Conservation (phyloP, 2,113 vertebrate species). For the Oncorhynchus keta region DNA sequence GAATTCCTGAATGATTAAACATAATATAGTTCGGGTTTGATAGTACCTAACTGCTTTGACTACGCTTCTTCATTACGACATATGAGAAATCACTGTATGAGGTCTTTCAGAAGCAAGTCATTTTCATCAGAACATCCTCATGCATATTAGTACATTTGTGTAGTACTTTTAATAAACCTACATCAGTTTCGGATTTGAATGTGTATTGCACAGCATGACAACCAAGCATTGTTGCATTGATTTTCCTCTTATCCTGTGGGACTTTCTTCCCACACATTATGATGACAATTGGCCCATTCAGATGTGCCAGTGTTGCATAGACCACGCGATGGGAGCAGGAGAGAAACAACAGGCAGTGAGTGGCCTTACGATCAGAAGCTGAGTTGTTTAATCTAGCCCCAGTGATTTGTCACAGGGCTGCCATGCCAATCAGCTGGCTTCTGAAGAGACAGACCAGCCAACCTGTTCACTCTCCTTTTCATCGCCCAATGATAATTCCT, state of each 20-base stretch:
- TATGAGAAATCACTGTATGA: neutral
- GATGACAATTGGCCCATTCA: constrained; percentile 6
- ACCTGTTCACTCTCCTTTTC: constrained; percentile 30
- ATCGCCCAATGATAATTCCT: constrained; percentile 11
- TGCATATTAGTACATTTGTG: constrained; percentile 6
- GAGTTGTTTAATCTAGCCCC: constrained; percentile 26
- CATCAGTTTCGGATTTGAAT: neutral
- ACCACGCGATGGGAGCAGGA: constrained; percentile 1
- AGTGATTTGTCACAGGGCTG: constrained; percentile 6
- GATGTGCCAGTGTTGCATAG: constrained; percentile 14
- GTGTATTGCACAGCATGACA: constrained; percentile 6
- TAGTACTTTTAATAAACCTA: constrained; percentile 8
- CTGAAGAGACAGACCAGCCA: constrained; percentile 20
- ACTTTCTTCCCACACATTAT: neutral
- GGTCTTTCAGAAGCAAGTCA: neutral
- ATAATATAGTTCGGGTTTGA: neutral
- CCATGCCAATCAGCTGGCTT: constrained; percentile 8
- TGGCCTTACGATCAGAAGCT: constrained; percentile 17
- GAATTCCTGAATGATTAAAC: neutral
- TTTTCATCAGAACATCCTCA: constrained; percentile 9
- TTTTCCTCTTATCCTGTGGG: constrained; percentile 6
- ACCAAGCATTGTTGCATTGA: constrained; percentile 15
- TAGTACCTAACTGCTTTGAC: neutral
- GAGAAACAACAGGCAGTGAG: constrained; percentile 19
- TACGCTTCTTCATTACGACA: neutral